Percentiles rank a stretch among this genome's conserved stretches.
Conservation (phyloP, 2,888 invertebrate genomes). For the Helicoverpa assulta region DNA sequence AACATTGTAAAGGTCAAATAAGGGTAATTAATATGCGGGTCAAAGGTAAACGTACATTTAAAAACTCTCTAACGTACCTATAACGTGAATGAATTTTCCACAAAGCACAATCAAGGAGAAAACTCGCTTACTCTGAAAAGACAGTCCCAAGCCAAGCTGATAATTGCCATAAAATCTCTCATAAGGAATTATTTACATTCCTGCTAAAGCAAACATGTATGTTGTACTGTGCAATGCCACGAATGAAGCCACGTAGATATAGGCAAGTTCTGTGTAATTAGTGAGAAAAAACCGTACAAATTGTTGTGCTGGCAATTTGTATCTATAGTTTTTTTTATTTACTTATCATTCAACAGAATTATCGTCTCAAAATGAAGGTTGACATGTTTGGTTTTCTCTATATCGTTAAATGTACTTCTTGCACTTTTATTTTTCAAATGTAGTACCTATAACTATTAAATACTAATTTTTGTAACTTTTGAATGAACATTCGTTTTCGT, state of each 20-base stretch:
- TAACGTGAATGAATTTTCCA: conserved; percentile 21
- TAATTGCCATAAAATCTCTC: background rate
- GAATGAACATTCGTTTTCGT: conserved; percentile 21
- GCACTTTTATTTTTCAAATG: background rate
- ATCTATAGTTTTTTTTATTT: no score
- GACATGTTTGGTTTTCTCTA: background rate
- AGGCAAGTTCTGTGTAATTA: background rate
- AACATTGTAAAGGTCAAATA: conserved; percentile 21
- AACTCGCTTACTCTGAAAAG: background rate
- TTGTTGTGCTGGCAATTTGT: no score
- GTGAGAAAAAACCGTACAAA: no score
- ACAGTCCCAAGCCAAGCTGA: conserved; percentile 18
- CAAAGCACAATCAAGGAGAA: background rate
- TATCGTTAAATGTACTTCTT: background rate
- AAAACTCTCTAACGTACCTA: conserved; percentile 15
- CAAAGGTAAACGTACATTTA: conserved; percentile 26
- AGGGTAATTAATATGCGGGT: no score
- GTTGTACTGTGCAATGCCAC: background rate
- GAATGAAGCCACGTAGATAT: background rate
- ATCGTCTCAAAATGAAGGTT: no score
- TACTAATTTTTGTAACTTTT: conserved; percentile 22
- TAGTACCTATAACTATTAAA: no score
- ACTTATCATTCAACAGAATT: no score
- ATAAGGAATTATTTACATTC: background rate
- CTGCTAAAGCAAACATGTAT: background rate